phyloP scores from a whole-genome alignment of 2,113 vertebrate species.

The Trogon melanurus region DNA sequence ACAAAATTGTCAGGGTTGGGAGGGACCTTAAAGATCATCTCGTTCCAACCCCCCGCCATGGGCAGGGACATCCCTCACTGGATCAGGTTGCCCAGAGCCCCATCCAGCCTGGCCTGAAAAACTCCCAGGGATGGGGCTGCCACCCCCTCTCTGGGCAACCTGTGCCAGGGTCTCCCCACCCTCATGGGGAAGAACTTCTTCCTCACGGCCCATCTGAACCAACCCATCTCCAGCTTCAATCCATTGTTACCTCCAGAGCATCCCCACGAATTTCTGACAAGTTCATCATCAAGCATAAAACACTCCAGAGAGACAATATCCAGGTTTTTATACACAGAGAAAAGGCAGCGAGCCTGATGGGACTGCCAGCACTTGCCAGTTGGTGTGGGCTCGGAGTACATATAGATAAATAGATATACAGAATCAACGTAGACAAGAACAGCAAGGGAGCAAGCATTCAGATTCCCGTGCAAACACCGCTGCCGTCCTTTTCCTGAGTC shows the following conservation, averaged over 20 bases:
- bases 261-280: background rate
- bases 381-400: background rate
- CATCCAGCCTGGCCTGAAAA: too few species aligned
- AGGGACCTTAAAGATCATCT: too few species aligned
- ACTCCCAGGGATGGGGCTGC: too few species aligned
- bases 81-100: too few species aligned
- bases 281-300: background rate
- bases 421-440: background rate
- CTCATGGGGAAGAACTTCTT: too few species aligned
- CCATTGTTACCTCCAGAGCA: background rate
- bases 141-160: too few species aligned
- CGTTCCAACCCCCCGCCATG: too few species aligned
- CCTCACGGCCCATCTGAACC: too few species aligned
- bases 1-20: too few species aligned
- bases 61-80: too few species aligned
- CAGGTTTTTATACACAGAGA: background rate
- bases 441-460: background rate
- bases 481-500: background rate
- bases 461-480: background rate
- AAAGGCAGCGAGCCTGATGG: background rate
- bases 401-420: background rate
- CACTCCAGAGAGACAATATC: background rate
- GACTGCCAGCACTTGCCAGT: background rate
- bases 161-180: too few species aligned
- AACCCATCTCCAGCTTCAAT: too few species aligned